Base-by-base conservation (phyloP, 2,888 invertebrate genomes). In the Apamea anceps region DNA sequence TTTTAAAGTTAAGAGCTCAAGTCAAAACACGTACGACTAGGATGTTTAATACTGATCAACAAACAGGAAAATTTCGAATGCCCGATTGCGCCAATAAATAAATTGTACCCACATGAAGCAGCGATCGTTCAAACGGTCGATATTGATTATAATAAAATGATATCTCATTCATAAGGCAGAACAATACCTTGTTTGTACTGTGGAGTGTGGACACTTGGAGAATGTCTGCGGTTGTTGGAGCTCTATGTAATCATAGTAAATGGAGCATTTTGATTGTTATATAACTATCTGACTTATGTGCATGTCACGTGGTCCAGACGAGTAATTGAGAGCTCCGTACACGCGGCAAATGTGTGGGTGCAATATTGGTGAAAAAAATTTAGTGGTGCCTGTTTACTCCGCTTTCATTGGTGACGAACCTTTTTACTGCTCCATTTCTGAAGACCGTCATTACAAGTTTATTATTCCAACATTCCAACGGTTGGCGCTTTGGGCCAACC, bases 261-360 rank as follows among this genome's bases (percentile, higher is more conserved):
- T 86, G 68, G 75, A 80, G 60, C 79, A 77, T 87, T 89, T 88
- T 88, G 87, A 88, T 88, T 87, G 83, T 86, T 85, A 83, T 70
- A 75, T 77, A 89, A 88, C 88, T 80, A 84, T 86, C 72, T 88
- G 84, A 90, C 89, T 88, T 87, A 81, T 87, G 66, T 79, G 83
- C 81, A 83, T 82, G 86, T 86, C 90, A 88, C 84, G 78, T 86
- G 85, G 72, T 79, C 76, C 79, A 84, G 77, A 84, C 77, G 75
- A 63, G 73, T 89, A 89, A 90, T 90, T 89, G 84, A 76, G 72
- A 84, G 77, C 63, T 37, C 67, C 28, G 71, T 76, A 75, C 77
- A 85, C 79, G 82, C 81, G 79, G 72, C 72, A 54, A 57, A 57
- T 28, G 75, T 67, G 80, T 85, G 83, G 63, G 87, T 77, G 80